Evolutionary conservation across 2,113 vertebrate species (phyloP).

Genomic region (Rousettus leschenaultii): DNA sequence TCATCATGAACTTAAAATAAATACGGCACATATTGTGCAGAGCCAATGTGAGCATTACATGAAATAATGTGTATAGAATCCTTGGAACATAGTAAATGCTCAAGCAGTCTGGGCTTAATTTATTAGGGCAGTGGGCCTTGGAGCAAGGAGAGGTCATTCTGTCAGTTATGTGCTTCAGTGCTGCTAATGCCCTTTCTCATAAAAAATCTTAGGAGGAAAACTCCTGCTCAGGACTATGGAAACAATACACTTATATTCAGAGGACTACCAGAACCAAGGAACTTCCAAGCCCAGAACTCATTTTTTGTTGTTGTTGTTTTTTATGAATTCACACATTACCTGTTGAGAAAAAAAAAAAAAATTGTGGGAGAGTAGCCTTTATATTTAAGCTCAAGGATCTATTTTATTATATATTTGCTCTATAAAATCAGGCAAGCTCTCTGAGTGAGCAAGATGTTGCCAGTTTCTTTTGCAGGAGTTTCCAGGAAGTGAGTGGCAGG

Average conservation of each 20-base stretch:
- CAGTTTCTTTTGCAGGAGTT: not conserved
- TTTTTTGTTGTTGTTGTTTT: not conserved
- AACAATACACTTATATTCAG: not conserved
- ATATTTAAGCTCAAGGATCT: not conserved
- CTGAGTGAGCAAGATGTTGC: not conserved
- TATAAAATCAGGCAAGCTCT: not conserved
- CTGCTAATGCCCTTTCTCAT: not conserved
- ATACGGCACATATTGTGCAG: not conserved
- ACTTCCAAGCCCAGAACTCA: not conserved
- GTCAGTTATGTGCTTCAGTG: too few species aligned
- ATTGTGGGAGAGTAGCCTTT: not conserved
- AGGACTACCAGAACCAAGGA: not conserved
- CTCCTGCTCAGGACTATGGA: not conserved
- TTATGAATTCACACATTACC: not conserved
- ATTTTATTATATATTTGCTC: not conserved
- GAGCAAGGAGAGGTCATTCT: not conserved
- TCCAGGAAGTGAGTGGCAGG: not conserved
- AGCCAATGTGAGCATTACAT: not conserved
- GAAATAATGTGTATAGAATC: not conserved
- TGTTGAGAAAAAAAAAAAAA: too few species aligned
- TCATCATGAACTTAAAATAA: not conserved
- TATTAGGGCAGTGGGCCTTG: accelerated
- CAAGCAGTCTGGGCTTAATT: not conserved
- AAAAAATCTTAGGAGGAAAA: not conserved
- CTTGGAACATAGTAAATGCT: not conserved